Evolutionary conservation across 2,113 vertebrate genomes (phyloP), one percentile per base, ranked within the genome.

Genomic region (Catharus bicknelli): DNA sequence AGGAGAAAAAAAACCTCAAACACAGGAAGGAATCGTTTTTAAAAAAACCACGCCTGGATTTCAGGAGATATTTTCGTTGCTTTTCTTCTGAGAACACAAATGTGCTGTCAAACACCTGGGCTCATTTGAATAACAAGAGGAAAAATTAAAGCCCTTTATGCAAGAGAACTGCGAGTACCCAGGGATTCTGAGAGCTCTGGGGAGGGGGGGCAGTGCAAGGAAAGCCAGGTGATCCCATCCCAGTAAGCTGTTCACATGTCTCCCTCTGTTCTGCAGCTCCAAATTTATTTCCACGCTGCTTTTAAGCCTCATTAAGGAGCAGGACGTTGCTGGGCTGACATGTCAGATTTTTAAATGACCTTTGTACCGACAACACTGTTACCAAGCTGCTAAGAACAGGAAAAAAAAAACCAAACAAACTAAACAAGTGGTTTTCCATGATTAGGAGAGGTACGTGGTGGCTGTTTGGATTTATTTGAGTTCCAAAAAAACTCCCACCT

Each of bases 241-340:
- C 82, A 8, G 47, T 1, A 32, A 90, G 43, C 58, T 19, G 29
- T 13, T 51, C 78, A 32, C 45, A 45, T 6, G 14, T 50, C 66
- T 80, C 59, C 68, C 53, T 62, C 55, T 3, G 0, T 18, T 69
- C 72, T 64, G 22, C 83, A 73, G 50, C 73, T 70, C 90, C 64
- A 2, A 38, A 67, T 22, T 8, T 19, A 32, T n/a, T 86, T 72
- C 80, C 82, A 16, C 1, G 9, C 55, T 66, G 90, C 8, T 19
- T 94, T 84, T 83, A 94, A 94, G 82, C 82, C 93, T 89, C 88
- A 78, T 91, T 85, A 92, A 86, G 85, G n/a, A 88, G 87, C 91
- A 66, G 58, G 30, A 45, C 0, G 85, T 36, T 62, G 67, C 82
- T 67, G 55, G 91, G 55, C 72, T 68, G 59, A 92, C 80, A 72